A percentile compares a stretch with the other conserved stretches of the same genome.
phyloP scores from a whole-genome alignment of 2,888 invertebrate species.

The Dynastes tityus region DNA sequence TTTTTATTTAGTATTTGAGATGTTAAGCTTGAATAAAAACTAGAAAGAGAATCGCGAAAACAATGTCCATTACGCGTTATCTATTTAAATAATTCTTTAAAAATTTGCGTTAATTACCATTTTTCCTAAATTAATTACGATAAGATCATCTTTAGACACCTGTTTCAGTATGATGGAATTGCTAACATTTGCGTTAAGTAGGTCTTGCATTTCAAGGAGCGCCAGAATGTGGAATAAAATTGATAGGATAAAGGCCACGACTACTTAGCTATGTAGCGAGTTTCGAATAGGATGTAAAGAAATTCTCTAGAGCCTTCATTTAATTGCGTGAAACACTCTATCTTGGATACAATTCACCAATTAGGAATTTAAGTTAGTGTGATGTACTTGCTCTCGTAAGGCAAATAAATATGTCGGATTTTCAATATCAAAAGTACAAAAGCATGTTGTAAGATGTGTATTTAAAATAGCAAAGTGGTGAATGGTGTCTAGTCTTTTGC shows the following conservation, averaged over 20 bases:
- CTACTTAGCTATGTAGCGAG: too few species aligned
- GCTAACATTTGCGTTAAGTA: background rate
- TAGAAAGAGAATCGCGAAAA: slow-evolving; percentile 9
- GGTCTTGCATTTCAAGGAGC: background rate
- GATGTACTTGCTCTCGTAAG: too few species aligned
- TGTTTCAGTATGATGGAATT: slow-evolving; percentile 13
- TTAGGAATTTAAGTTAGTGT: too few species aligned
- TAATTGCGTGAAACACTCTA: too few species aligned
- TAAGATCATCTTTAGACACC: slow-evolving; percentile 5
- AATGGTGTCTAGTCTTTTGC: too few species aligned
- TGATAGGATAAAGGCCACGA: background rate
- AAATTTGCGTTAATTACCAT: slow-evolving; percentile 26
- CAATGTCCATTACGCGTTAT: slow-evolving; percentile 10
- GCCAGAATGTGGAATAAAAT: background rate
- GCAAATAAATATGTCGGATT: too few species aligned
- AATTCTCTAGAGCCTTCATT: too few species aligned
- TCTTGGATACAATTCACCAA: too few species aligned
- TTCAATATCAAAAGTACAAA: too few species aligned
- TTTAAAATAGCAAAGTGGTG: too few species aligned
- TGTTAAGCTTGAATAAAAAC: background rate
- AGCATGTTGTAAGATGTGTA: too few species aligned
- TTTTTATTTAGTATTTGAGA: slow-evolving; percentile 15
- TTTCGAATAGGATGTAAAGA: too few species aligned
- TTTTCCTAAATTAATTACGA: slow-evolving; percentile 20
- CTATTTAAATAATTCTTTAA: slow-evolving; percentile 21